phyloP scores from a whole-genome alignment of 2,797 vertebrate genomes.

The Salarias fasciatus region DNA sequence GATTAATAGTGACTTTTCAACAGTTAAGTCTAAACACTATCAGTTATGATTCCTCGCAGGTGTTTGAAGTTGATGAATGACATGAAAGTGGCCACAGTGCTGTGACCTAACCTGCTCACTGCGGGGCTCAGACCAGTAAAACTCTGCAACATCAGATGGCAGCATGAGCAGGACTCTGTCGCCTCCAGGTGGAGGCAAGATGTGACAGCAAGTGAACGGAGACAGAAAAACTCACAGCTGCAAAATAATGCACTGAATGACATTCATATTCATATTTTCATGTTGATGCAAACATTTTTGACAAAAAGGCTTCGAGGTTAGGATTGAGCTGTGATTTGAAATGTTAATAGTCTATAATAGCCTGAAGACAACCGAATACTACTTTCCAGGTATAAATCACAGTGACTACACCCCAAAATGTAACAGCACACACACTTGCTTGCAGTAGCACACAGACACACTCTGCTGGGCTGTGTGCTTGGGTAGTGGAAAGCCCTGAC shows the following conservation, averaged over 20 bases:
- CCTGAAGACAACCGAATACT: background rate
- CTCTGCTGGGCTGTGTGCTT: constrained; percentile 61
- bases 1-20: constrained; percentile 5
- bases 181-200: constrained; percentile 49
- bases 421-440: constrained; percentile 17
- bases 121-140: constrained; percentile 6
- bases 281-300: too few relatives aligned
- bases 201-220: too few relatives aligned
- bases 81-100: background rate
- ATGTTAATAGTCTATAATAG: background rate
- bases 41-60: background rate
- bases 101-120: constrained; percentile 18
- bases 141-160: background rate
- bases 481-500: constrained; percentile 67
- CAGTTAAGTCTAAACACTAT: background rate
- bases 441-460: constrained; percentile 35
- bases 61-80: constrained; percentile 7
- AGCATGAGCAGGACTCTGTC: constrained; percentile 49
- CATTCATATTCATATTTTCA: too few relatives aligned
- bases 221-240: too few relatives aligned
- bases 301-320: too few relatives aligned
- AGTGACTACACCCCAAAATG: constrained; percentile 16
- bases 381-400: background rate
- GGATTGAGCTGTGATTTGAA: too few relatives aligned
- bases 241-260: too few relatives aligned